Conservation (phyloP, 2,113 vertebrate genomes). For the Cathartes aura region DNA sequence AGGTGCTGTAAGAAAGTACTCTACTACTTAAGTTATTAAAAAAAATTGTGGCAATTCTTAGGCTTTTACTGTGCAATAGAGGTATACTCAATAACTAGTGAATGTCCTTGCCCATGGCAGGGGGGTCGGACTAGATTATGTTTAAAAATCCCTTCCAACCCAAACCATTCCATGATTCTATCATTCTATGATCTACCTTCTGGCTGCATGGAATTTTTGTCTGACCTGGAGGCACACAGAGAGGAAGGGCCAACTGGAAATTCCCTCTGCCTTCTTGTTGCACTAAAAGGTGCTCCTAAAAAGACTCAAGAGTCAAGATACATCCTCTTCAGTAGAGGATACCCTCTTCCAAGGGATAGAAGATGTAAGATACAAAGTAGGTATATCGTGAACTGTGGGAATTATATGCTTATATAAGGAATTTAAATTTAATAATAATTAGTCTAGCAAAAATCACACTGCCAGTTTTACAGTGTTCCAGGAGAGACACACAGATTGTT, state of each 20-base stretch:
- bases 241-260: not conserved
- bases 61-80: not conserved
- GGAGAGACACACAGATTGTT: not conserved
- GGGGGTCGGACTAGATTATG: rapidly evolving
- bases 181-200: not conserved
- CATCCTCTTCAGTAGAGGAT: not conserved
- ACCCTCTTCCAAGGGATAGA: not conserved
- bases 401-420: not conserved
- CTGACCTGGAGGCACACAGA: not conserved
- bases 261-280: not conserved
- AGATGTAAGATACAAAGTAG: not conserved
- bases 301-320: not conserved
- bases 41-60: not conserved
- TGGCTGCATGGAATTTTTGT: not conserved
- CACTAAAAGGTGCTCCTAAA: not conserved
- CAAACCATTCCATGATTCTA: not conserved
- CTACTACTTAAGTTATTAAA: not conserved
- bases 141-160: not conserved
- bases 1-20: not conserved
- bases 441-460: not conserved
- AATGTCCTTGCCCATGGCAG: not conserved
- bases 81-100: rapidly evolving
- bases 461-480: not conserved
- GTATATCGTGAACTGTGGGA: not conserved
- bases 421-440: not conserved